Evolutionary conservation across 2,888 invertebrate species (phyloP).

Genomic region (Parascotia fuliginaria): DNA sequence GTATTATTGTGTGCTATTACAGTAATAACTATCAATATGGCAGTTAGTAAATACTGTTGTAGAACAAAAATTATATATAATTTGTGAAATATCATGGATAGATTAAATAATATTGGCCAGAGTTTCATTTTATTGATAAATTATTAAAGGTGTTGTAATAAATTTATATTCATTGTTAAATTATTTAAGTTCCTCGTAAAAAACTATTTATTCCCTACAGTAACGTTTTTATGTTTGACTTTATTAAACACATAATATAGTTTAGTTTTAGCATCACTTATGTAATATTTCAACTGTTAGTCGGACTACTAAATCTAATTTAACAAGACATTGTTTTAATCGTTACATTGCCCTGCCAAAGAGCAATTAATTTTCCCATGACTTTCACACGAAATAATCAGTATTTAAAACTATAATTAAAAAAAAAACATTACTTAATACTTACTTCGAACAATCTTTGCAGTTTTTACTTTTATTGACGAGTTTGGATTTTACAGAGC

Average conservation of each 20-base stretch:
- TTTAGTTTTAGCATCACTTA: no score
- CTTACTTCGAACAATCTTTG: conserved; percentile 81
- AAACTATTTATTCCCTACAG: no score
- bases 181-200: no score
- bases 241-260: no score
- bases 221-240: no score
- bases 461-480: conserved; percentile 70
- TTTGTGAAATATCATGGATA: neutral
- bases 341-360: neutral
- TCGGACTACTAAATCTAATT: neutral
- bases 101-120: neutral
- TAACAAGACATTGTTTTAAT: conserved; percentile 3
- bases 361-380: conserved; percentile 8
- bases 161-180: no score
- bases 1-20: conserved; percentile 23
- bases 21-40: conserved; percentile 14
- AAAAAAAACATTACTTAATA: conserved; percentile 29
- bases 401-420: conserved; percentile 1
- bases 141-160: no score
- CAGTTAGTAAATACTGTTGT: neutral
- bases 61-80: conserved; percentile 11
- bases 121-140: no score
- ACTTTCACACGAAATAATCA: conserved; percentile 13
- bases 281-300: no score
- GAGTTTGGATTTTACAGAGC: conserved; percentile 63